Conservation (phyloP, 2,888 invertebrate species). For the Artemia sinica region DNA sequence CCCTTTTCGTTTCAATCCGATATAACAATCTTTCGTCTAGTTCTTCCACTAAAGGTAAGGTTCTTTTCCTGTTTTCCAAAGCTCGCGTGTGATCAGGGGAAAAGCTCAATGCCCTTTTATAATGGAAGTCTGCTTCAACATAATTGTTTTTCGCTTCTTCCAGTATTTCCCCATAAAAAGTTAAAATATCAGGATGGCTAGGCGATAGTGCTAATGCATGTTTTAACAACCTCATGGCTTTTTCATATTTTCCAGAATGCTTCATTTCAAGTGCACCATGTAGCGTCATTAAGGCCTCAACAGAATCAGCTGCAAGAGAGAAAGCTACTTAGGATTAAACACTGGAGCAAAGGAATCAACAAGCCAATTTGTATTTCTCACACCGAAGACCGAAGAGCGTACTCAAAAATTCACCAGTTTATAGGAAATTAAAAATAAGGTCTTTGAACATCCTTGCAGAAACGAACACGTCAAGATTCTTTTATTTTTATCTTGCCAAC, state of each 20-base stretch:
- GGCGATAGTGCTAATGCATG: slow-evolving; percentile 76
- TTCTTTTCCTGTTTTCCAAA: slow-evolving; percentile 58
- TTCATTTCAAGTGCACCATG: slow-evolving; percentile 72
- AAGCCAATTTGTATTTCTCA: too few relatives aligned
- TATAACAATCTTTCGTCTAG: slow-evolving; percentile 60
- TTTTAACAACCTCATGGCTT: slow-evolving; percentile 66
- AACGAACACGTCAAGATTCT: too few relatives aligned
- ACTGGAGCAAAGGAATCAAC: too few relatives aligned
- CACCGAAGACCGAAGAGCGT: too few relatives aligned
- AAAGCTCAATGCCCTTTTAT: slow-evolving; percentile 57
- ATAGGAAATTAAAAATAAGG: too few relatives aligned
- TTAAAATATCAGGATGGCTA: slow-evolving; percentile 73
- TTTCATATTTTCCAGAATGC: slow-evolving; percentile 58
- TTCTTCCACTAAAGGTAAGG: slow-evolving; percentile 71
- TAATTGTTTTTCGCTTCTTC: slow-evolving; percentile 69
- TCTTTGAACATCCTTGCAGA: too few relatives aligned
- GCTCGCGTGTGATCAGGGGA: slow-evolving; percentile 68
- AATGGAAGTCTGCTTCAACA: slow-evolving; percentile 73
- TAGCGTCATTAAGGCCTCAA: slow-evolving; percentile 66
- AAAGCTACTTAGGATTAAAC: not conserved
- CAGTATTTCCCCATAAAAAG: slow-evolving; percentile 79
- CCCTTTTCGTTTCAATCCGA: slow-evolving; percentile 65
- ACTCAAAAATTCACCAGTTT: too few relatives aligned
- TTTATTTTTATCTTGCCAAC: too few relatives aligned
- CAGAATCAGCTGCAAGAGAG: slow-evolving; percentile 34